Percentiles rank a stretch among this genome's conserved stretches.
phyloP scores from a whole-genome alignment of 2,888 invertebrate genomes.

The Melinaea menophilus region DNA sequence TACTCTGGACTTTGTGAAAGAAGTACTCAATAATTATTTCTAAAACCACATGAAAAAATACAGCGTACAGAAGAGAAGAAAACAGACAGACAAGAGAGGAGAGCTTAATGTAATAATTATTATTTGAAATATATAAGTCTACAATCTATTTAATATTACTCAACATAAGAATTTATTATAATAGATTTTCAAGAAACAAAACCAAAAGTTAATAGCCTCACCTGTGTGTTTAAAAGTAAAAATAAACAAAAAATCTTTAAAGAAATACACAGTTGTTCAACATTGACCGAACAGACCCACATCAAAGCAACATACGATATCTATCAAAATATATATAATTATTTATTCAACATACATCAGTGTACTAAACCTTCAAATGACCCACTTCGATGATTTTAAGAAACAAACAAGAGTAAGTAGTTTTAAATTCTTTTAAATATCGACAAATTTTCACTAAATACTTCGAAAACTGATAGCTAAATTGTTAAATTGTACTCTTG shows the following conservation, averaged over 20 bases:
- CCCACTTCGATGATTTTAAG: neutral
- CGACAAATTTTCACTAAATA: neutral
- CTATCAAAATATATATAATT: constrained; percentile 20
- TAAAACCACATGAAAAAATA: too few relatives aligned
- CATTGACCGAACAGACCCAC: constrained; percentile 20
- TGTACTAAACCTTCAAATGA: constrained; percentile 18
- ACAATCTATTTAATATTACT: too few relatives aligned
- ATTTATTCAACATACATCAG: constrained; percentile 15
- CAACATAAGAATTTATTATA: too few relatives aligned
- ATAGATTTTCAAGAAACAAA: too few relatives aligned
- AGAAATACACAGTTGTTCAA: constrained; percentile 10
- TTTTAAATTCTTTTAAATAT: neutral
- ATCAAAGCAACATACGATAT: constrained; percentile 21
- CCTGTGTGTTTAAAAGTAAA: constrained; percentile 1
- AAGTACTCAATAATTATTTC: too few relatives aligned
- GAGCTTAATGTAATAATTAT: too few relatives aligned
- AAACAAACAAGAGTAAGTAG: neutral
- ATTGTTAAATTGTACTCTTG: too few relatives aligned
- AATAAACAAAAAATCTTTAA: constrained; percentile 10
- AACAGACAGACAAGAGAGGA: too few relatives aligned
- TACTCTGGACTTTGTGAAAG: too few relatives aligned
- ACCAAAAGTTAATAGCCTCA: neutral
- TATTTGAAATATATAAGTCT: too few relatives aligned
- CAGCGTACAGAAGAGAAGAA: too few relatives aligned
- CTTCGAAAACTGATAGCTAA: too few relatives aligned